These are phyloP conservation scores for Phyto melanocephala DNA, from an alignment of 2,888 invertebrate genomes.

Conservation along the genomic window DNA sequence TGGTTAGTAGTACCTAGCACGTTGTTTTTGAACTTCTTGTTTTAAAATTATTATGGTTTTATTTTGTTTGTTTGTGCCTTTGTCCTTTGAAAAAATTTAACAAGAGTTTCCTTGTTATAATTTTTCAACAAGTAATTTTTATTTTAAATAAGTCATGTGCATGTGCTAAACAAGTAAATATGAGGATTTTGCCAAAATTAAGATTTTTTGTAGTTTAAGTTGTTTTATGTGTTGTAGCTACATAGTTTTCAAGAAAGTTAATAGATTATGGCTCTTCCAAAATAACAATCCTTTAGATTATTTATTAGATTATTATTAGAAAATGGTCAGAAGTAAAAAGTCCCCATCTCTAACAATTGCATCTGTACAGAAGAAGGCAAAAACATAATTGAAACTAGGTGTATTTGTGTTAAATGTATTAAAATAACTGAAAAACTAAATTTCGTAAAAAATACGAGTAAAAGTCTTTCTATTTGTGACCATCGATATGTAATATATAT, in stretches of 20 bases:
- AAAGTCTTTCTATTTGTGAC: too few species aligned
- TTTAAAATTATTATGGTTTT: background rate
- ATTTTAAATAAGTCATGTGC: constrained; percentile 15
- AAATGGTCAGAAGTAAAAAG: too few species aligned
- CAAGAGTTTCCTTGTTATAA: background rate
- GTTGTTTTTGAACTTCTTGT: background rate
- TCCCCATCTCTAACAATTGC: too few species aligned
- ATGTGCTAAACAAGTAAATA: constrained; percentile 20
- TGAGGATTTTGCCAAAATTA: constrained; percentile 6
- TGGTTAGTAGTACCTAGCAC: background rate
- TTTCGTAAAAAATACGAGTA: too few species aligned
- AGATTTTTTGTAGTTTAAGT: background rate
- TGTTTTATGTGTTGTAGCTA: background rate
- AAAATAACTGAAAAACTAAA: too few species aligned
- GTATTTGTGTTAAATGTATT: too few species aligned
- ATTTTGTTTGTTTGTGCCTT: background rate
- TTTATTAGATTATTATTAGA: too few species aligned
- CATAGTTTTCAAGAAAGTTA: background rate
- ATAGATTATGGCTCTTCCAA: too few species aligned
- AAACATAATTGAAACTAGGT: too few species aligned
- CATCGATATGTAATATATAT: too few species aligned
- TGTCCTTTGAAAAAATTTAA: constrained; percentile 13
- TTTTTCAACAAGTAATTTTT: constrained; percentile 1
- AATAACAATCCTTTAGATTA: too few species aligned
- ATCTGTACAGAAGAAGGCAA: too few species aligned